These are phyloP conservation scores for Ichneumon xanthorius DNA, from an alignment of 2,888 invertebrate genomes.

Conservation along the genomic window DNA sequence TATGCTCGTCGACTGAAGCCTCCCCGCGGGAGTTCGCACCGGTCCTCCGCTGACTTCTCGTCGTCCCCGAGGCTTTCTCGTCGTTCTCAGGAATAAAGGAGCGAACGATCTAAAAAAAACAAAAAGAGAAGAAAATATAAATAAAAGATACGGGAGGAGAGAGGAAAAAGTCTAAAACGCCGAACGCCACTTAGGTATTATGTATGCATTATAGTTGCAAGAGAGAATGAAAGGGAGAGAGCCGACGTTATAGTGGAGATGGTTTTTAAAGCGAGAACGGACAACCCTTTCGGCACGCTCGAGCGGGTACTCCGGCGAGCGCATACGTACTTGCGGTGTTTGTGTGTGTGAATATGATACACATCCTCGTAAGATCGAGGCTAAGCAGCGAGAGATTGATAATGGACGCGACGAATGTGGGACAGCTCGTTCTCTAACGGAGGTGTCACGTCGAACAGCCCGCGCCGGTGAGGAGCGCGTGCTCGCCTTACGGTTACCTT, in stretches of 20 bases:
- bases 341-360: not conserved
- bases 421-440: slow-evolving; percentile 64
- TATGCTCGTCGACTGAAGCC: not conserved
- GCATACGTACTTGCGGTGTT: not conserved
- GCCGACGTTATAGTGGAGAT: not conserved
- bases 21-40: slow-evolving; percentile 21
- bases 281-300: slow-evolving; percentile 45
- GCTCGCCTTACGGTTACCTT: slow-evolving; percentile 20
- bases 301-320: slow-evolving; percentile 4
- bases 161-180: slow-evolving; percentile 31
- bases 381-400: slow-evolving; percentile 59
- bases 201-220: not conserved
- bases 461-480: slow-evolving; percentile 3
- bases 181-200: slow-evolving; percentile 40
- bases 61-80: not conserved
- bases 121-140: not conserved
- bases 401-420: slow-evolving; percentile 64
- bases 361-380: slow-evolving; percentile 17
- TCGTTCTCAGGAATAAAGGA: not conserved
- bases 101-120: not conserved
- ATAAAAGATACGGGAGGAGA: slow-evolving; percentile 8
- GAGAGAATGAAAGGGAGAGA: not conserved
- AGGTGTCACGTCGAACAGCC: slow-evolving; percentile 63
- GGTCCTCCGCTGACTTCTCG: slow-evolving; percentile 2
- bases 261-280: slow-evolving; percentile 4